Percentiles rank a stretch among this genome's conserved stretches.
phyloP scores from a whole-genome alignment of 2,888 invertebrate species.

The Gortyna flavago region DNA sequence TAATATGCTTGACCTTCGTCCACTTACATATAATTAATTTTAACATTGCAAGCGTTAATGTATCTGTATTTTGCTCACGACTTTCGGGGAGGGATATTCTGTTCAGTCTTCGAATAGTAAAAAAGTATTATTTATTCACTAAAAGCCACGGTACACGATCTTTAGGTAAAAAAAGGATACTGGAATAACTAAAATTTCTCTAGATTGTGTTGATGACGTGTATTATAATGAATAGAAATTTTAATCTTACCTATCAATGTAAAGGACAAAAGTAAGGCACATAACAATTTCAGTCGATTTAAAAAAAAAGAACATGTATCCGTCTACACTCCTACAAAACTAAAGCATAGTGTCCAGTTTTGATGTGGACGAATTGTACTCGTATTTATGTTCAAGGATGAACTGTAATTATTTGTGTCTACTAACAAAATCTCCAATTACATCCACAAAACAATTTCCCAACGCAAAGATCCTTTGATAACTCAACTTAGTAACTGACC shows the following conservation, averaged over 20 bases:
- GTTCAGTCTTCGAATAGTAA: neutral
- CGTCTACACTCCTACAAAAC: neutral
- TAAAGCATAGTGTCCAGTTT: neutral
- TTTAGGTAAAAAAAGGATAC: neutral
- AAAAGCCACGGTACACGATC: neutral
- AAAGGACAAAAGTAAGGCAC: neutral
- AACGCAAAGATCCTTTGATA: conserved; percentile 27
- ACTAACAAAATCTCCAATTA: neutral
- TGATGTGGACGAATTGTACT: neutral
- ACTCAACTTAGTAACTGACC: conserved; percentile 27
- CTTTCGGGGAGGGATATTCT: neutral
- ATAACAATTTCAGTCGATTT: neutral
- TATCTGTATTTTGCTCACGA: conserved; percentile 20
- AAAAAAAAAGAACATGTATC: neutral
- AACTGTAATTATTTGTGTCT: neutral
- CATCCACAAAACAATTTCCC: conserved; percentile 17
- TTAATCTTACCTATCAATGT: neutral
- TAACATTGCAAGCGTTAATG: conserved; percentile 23
- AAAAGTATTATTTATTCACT: too few species aligned
- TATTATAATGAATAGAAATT: neutral
- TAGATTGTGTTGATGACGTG: too few species aligned
- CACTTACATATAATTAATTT: conserved; percentile 53
- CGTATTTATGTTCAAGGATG: neutral
- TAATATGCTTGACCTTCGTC: conserved; percentile 43
- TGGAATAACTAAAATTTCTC: too few species aligned